Conservation (phyloP, 2,888 invertebrate genomes). For the Tenthredo notha region DNA sequence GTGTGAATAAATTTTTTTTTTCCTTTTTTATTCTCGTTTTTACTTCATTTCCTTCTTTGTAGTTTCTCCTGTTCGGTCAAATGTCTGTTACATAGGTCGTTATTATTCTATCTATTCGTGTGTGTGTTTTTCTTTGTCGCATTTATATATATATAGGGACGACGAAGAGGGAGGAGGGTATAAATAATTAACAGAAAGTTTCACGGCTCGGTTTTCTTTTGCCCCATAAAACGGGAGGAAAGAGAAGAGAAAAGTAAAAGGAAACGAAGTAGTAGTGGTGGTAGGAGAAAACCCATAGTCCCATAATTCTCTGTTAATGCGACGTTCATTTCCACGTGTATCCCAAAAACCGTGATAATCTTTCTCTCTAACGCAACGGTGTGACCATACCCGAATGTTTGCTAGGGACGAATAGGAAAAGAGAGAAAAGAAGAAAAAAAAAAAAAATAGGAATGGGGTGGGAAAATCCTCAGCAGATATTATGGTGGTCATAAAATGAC, state of each 20-base stretch:
- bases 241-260: background rate
- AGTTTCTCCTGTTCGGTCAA: background rate
- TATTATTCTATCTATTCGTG: background rate
- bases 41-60: background rate
- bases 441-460: background rate
- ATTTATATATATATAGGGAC: too few species aligned
- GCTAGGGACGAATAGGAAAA: background rate
- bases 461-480: conserved; percentile 67
- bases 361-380: conserved; percentile 58
- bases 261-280: conserved; percentile 38
- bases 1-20: background rate
- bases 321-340: conserved; percentile 59
- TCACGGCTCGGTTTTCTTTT: conserved; percentile 33
- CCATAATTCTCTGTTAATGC: conserved; percentile 77
- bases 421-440: too few species aligned
- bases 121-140: background rate
- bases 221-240: conserved; percentile 6
- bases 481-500: conserved; percentile 72
- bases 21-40: background rate
- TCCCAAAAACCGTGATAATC: conserved; percentile 68
- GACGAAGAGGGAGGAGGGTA: conserved; percentile 8
- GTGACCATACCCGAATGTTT: conserved; percentile 64
- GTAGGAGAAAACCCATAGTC: conserved; percentile 61
- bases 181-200: conserved; percentile 48
- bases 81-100: background rate